Evolutionary conservation across 2,888 invertebrate species (phyloP).

Genomic region (Acleris emargana): DNA sequence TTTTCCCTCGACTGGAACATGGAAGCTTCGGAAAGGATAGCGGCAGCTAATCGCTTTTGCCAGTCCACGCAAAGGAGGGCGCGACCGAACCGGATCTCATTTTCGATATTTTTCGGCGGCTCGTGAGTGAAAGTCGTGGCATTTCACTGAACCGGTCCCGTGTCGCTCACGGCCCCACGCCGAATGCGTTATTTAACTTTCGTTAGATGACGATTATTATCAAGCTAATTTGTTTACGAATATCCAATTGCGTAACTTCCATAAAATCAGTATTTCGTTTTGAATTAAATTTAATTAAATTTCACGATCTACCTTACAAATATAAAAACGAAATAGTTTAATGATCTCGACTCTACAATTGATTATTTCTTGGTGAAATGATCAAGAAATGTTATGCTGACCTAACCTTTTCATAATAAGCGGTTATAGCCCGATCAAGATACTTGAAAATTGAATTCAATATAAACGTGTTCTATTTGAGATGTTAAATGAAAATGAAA

Average conservation of each 20-base stretch:
- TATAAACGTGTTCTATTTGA: conserved; percentile 44
- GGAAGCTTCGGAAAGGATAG: not conserved
- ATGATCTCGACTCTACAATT: too few species aligned
- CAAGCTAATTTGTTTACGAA: conserved; percentile 60
- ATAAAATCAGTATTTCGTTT: conserved; percentile 35
- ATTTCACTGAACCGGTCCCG: conserved; percentile 64
- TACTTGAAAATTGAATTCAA: conserved; percentile 3
- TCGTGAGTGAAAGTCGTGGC: conserved; percentile 70
- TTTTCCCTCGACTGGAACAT: not conserved
- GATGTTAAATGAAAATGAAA: conserved; percentile 67
- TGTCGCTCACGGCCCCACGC: conserved; percentile 65
- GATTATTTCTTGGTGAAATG: too few species aligned
- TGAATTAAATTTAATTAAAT: too few species aligned
- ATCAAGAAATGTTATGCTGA: too few species aligned
- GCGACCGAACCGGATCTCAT: conserved; percentile 65
- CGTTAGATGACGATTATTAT: conserved; percentile 62
- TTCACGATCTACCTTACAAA: too few species aligned
- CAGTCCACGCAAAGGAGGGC: conserved; percentile 8
- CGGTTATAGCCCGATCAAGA: too few species aligned
- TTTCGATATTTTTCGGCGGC: conserved; percentile 58
- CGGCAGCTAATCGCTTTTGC: not conserved
- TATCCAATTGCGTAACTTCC: conserved; percentile 47
- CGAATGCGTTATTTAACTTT: conserved; percentile 69
- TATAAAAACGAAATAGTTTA: too few species aligned
- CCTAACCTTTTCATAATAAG: too few species aligned